A percentile compares a stretch with the other conserved stretches of the same genome.
These are phyloP conservation scores for Pseudococcus jackbeardsleyi DNA, from an alignment of 2,888 invertebrate species.

Conservation along the genomic window DNA sequence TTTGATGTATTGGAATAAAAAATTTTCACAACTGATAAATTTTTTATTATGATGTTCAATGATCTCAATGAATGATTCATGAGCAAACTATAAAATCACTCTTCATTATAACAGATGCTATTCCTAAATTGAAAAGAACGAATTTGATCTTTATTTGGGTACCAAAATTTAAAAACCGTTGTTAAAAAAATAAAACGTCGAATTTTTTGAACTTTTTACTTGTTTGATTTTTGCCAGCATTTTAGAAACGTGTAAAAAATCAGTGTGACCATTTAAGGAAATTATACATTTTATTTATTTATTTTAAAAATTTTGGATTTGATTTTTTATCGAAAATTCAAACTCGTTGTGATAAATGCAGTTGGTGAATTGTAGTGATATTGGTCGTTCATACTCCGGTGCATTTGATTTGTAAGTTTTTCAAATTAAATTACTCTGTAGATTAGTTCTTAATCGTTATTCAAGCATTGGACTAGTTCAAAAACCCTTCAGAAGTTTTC, in stretches of 20 bases:
- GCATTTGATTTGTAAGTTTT: conserved; percentile 17
- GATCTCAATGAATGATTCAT: not conserved
- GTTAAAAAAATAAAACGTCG: not conserved
- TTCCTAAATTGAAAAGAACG: not conserved
- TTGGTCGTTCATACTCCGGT: not conserved
- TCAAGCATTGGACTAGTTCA: not conserved
- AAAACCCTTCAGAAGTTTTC: not conserved
- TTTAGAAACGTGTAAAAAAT: not conserved
- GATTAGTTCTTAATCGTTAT: not conserved
- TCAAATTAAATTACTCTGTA: not conserved
- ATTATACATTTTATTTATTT: not conserved
- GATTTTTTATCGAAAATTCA: not conserved
- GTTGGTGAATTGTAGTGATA: conserved; percentile 13
- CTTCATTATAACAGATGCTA: not conserved
- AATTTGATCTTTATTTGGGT: not conserved
- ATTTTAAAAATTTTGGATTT: not conserved
- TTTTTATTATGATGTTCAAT: not conserved
- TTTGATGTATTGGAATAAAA: not conserved
- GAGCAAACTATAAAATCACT: not conserved
- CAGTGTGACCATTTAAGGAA: not conserved
- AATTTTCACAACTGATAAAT: conserved; percentile 4
- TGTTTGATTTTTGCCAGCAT: not conserved
- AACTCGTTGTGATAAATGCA: conserved; percentile 4
- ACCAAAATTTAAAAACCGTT: not conserved
- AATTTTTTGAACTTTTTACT: not conserved